Percentiles rank a stretch among this genome's conserved stretches.
Evolutionary conservation across 2,113 vertebrate species (phyloP).

Genomic region (Numida meleagris): DNA sequence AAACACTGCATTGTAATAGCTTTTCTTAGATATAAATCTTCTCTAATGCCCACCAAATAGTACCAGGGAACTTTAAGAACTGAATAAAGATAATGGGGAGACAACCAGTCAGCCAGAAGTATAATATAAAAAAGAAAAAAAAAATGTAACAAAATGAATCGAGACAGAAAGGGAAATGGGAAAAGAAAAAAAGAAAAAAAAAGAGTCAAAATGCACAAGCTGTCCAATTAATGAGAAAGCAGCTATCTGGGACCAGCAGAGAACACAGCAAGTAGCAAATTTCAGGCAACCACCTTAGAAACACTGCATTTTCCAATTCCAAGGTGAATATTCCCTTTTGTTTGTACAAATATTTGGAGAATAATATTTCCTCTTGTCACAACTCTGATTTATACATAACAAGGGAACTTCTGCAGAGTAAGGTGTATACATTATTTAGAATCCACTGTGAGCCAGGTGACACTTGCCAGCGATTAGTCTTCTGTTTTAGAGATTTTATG

Average conservation of each 20-base stretch:
- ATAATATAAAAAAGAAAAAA: background rate
- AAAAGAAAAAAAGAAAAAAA: background rate
- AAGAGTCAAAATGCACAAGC: background rate
- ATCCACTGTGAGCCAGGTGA: background rate
- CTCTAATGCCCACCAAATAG: background rate
- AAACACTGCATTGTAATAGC: background rate
- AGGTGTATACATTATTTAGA: conserved; percentile 1
- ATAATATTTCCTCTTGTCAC: background rate
- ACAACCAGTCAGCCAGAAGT: background rate
- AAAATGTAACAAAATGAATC: background rate
- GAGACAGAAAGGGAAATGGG: background rate
- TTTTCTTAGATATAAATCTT: background rate
- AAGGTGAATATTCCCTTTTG: background rate
- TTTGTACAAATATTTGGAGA: background rate
- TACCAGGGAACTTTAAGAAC: background rate
- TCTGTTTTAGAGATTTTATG: background rate
- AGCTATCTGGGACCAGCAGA: background rate
- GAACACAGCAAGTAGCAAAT: background rate
- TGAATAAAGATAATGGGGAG: background rate
- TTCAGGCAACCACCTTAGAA: background rate
- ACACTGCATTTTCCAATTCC: background rate
- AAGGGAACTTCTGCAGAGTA: background rate
- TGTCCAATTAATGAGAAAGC: background rate
- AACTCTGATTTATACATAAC: background rate
- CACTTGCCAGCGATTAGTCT: background rate